A percentile compares a stretch with the other conserved stretches of the same genome.
phyloP scores from a whole-genome alignment of 2,888 invertebrate species.

The Philhelius pedissequus region DNA sequence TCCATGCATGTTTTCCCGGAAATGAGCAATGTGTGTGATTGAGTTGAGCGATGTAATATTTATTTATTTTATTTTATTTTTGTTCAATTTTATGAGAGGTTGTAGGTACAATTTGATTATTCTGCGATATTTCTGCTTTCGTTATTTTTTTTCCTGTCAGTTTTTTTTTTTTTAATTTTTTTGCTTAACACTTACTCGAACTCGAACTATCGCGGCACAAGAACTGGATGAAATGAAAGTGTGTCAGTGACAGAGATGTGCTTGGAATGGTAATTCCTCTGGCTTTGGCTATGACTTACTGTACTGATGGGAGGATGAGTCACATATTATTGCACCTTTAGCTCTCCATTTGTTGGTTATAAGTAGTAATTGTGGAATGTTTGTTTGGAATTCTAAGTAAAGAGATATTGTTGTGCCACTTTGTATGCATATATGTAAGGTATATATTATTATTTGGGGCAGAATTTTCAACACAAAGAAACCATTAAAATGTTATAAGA shows the following conservation, averaged over 20 bases:
- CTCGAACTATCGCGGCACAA: conserved; percentile 10
- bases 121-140: conserved; percentile 56
- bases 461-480: conserved; percentile 3
- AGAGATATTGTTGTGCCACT: conserved; percentile 31
- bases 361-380: no score
- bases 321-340: conserved; percentile 50
- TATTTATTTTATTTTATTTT: conserved; percentile 17
- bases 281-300: neutral
- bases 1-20: conserved; percentile 62
- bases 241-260: conserved; percentile 60
- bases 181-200: neutral
- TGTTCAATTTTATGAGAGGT: conserved; percentile 36
- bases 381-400: conserved; percentile 29
- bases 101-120: conserved; percentile 43
- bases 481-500: neutral
- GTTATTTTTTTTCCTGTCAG: conserved; percentile 14
- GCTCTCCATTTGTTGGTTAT: conserved; percentile 25
- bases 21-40: conserved; percentile 45
- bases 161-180: neutral
- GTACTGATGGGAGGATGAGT: conserved; percentile 42
- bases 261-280: conserved; percentile 60
- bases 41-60: conserved; percentile 41
- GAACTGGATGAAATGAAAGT: conserved; percentile 64
- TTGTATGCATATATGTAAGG: conserved; percentile 17
- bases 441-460: conserved; percentile 16